phyloP scores from a whole-genome alignment of 2,888 invertebrate species.

The Eupithecia subfuscata region DNA sequence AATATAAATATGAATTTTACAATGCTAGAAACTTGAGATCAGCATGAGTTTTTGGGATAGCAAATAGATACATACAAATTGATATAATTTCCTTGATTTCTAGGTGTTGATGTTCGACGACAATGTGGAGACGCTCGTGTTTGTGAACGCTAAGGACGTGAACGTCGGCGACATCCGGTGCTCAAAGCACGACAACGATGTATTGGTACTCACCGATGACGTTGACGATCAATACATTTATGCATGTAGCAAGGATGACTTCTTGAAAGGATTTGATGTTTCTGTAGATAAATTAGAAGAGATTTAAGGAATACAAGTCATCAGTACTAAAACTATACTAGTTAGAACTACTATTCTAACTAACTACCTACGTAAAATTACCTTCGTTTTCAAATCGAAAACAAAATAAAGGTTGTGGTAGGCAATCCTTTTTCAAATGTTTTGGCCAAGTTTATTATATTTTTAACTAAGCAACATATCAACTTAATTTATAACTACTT shows the following conservation, averaged over 20 bases:
- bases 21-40: not conserved
- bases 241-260: conserved; percentile 4
- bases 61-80: not conserved
- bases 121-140: conserved; percentile 21
- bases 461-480: too few species aligned
- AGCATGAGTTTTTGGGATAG: not conserved
- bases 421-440: too few species aligned
- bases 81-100: not conserved
- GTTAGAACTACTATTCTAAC: too few species aligned
- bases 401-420: not conserved
- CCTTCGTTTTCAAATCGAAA: not conserved
- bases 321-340: too few species aligned
- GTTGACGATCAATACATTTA: not conserved
- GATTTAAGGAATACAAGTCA: not conserved
- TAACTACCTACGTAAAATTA: not conserved
- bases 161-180: conserved; percentile 16
- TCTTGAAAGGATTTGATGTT: not conserved
- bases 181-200: not conserved
- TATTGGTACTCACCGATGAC: not conserved
- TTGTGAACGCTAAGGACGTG: conserved; percentile 18
- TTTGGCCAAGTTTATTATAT: too few species aligned
- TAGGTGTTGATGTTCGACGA: conserved; percentile 17
- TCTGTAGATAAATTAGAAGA: not conserved
- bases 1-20: not conserved
- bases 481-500: too few species aligned